Conservation (phyloP, 2,113 vertebrate genomes). For the Aegotheles bennettii region DNA sequence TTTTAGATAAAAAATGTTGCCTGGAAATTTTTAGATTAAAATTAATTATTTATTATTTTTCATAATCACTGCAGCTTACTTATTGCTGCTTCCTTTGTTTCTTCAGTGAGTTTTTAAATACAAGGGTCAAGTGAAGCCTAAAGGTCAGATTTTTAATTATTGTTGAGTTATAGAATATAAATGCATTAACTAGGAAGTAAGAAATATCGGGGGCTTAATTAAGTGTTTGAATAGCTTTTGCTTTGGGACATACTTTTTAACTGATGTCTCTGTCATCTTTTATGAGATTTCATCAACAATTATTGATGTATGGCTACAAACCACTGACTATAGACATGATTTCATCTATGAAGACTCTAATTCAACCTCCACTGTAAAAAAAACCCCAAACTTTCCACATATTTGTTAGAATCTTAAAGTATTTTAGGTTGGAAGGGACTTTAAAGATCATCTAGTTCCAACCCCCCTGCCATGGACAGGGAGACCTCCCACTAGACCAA, state of each 20-base stretch:
- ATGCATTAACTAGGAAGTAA: not conserved
- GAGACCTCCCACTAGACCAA: not conserved
- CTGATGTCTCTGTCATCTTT: not conserved
- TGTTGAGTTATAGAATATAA: not conserved
- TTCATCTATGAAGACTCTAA: not conserved
- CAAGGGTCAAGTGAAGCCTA: not conserved
- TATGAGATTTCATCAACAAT: not conserved
- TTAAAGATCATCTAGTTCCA: not conserved
- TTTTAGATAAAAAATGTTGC: no score
- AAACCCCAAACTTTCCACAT: not conserved
- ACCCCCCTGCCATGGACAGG: fast-evolving
- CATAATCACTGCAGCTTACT: not conserved
- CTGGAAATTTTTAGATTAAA: not conserved
- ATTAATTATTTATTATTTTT: not conserved
- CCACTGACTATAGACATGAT: no score
- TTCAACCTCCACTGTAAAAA: not conserved
- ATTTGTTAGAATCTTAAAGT: not conserved
- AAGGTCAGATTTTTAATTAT: not conserved
- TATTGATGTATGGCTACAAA: not conserved
- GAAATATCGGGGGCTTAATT: not conserved
- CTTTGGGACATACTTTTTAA: not conserved
- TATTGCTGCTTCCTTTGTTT: not conserved
- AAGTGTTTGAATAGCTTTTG: not conserved
- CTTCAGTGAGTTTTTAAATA: not conserved
- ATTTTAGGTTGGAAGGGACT: not conserved